phyloP scores from a whole-genome alignment of 2,113 vertebrate species.

The Chunga burmeisteri region DNA sequence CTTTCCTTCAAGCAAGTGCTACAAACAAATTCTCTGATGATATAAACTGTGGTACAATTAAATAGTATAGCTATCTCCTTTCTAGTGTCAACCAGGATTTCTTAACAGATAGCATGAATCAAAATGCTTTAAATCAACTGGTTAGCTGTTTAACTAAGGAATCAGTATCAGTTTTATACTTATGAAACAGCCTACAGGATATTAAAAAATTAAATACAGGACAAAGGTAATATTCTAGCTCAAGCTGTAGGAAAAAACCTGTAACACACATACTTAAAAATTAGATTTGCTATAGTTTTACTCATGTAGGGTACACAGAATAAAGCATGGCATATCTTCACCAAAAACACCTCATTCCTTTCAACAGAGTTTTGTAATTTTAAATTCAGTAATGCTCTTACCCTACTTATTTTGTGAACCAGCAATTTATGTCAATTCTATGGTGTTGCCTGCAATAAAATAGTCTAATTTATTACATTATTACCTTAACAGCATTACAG shows the following conservation, averaged over 20 bases:
- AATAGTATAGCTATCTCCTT: neutral
- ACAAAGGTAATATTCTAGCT: neutral
- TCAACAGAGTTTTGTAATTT: neutral
- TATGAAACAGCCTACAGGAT: neutral
- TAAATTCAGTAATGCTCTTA: neutral
- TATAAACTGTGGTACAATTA: neutral
- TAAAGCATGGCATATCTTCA: neutral
- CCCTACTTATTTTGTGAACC: neutral
- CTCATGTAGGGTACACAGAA: neutral
- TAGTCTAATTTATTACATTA: neutral
- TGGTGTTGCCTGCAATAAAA: neutral
- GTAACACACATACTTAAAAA: neutral
- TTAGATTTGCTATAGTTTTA: neutral
- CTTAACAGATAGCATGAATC: neutral
- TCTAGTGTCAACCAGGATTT: neutral
- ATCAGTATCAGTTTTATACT: neutral
- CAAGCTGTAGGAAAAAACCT: neutral
- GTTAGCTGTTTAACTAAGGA: neutral
- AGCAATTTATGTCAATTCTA: neutral
- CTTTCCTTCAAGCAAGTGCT: neutral
- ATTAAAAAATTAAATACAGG: neutral
- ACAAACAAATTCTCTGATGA: neutral
- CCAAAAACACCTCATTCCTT: neutral
- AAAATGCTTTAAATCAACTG: neutral
- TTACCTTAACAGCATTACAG: constrained; percentile 85